Evolutionary conservation across 2,888 invertebrate species (phyloP), one percentile per base, ranked within the genome.

Genomic region (Siphlonurus alternatus): DNA sequence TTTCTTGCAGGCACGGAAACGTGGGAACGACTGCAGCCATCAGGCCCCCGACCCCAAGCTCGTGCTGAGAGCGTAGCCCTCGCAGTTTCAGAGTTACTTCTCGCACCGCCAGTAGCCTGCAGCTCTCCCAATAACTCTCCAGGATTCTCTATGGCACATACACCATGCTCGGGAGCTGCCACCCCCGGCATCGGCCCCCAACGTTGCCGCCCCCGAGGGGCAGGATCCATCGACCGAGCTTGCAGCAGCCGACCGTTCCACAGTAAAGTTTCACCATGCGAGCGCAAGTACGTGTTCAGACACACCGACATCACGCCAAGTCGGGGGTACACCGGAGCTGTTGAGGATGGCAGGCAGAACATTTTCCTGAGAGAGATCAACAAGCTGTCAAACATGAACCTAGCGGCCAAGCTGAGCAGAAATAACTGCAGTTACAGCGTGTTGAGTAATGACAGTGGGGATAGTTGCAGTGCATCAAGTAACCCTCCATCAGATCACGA

Each of bases 21-120:
- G 3, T 89, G 89, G 89, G 89, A 89, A 72, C 83, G 84, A 68
- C 79, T 89, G 61, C 74, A 77, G 7, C 81, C 85, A 60, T 74
- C 77, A 2, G 82, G 83, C 19, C 25, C 63, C 72, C 81, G 59
- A 70, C 88, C 88, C 0, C 83, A 85, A 25, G 83, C 86, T 1
- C 81, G 86, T 67, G 83, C 86, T 24, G 87, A 87, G 75, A 80
- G 83, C 70, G 80, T 85, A 63, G 85, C 84, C 19, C 77, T 87
- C 66, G 81, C 85, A 2, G 80, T 87, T 20, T 82, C 84, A 59
- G 82, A 82, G 69, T 71, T 77, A 53, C 74, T 80, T 54, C 74
- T 74, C 3, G 76, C 75, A 61, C 61, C 66, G 10, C 56, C 56
- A 54, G 20, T 53, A 53, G 23, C 25, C 38, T 38, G 20, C 53